phyloP scores from a whole-genome alignment of 2,113 vertebrate genomes.

The Myanophis thanlyinensis region DNA sequence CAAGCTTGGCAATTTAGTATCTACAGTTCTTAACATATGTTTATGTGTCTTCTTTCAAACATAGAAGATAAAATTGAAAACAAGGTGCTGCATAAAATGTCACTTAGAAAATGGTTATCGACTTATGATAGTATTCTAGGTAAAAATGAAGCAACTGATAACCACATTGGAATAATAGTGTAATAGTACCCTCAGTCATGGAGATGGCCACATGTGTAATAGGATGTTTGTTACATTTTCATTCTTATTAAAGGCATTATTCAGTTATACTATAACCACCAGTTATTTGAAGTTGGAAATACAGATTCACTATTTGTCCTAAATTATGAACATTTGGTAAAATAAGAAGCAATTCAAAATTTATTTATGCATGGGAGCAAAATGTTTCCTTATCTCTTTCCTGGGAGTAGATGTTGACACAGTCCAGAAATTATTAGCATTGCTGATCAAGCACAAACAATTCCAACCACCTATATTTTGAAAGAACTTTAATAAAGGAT shows the following conservation, averaged over 20 bases:
- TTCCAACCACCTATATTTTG: not conserved
- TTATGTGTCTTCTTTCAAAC: constrained; percentile 54
- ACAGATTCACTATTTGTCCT: not conserved
- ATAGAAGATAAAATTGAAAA: constrained; percentile 53
- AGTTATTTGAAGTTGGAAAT: not conserved
- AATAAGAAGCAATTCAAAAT: not conserved
- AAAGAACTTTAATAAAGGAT: not conserved
- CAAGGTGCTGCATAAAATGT: constrained; percentile 41
- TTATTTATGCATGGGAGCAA: not conserved
- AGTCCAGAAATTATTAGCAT: not conserved
- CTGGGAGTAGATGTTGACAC: not conserved
- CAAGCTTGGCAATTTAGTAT: constrained; percentile 64
- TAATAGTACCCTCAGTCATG: not conserved
- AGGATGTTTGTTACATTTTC: not conserved
- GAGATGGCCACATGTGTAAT: not conserved
- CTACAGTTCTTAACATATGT: constrained; percentile 57
- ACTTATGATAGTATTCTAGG: constrained; percentile 29
- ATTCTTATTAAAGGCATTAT: not conserved
- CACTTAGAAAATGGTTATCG: constrained; percentile 22
- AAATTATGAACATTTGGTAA: not conserved
- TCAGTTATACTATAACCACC: not conserved
- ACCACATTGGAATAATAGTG: constrained; percentile 15
- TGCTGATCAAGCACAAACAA: not conserved
- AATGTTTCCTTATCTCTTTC: not conserved
- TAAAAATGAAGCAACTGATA: constrained; percentile 28